A percentile compares a stretch with the other conserved stretches of the same genome.
Conservation (phyloP, 2,797 vertebrate genomes). For the Acanthopagrus latus region DNA sequence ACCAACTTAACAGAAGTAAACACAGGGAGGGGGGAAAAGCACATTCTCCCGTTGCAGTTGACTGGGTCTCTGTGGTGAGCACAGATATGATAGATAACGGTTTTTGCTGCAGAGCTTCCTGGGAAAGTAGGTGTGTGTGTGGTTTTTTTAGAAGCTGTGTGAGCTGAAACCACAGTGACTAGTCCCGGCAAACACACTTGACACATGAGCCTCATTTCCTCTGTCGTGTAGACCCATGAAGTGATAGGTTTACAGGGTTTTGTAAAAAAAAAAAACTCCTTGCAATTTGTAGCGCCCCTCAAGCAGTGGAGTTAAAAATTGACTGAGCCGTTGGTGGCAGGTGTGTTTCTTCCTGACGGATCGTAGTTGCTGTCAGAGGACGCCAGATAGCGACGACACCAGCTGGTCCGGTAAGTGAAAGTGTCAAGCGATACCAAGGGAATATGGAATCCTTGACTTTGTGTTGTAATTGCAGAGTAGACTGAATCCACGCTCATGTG, state of each 20-base stretch:
- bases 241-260: background rate
- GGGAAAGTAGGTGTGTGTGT: background rate
- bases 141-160: background rate
- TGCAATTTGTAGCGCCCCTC: too few species aligned
- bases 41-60: background rate
- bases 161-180: conserved; percentile 9
- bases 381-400: background rate
- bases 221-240: background rate
- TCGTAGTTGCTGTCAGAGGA: background rate
- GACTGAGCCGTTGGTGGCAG: conserved; percentile 9
- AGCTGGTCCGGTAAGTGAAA: background rate
- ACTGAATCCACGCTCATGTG: background rate
- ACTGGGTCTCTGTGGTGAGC: background rate
- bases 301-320: conserved; percentile 53
- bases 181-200: background rate
- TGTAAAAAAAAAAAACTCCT: too few species aligned
- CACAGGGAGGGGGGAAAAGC: background rate
- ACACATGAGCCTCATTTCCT: conserved; percentile 4
- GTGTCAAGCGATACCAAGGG: background rate
- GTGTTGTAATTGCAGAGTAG: background rate
- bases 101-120: conserved; percentile 6
- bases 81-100: background rate
- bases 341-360: conserved; percentile 11
- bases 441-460: background rate
- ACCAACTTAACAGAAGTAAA: background rate